A percentile compares a stretch with the other conserved stretches of the same genome.
Conservation (phyloP, 35 echinoderm and acorn worm genomes). For the Amphiura filiformis region DNA sequence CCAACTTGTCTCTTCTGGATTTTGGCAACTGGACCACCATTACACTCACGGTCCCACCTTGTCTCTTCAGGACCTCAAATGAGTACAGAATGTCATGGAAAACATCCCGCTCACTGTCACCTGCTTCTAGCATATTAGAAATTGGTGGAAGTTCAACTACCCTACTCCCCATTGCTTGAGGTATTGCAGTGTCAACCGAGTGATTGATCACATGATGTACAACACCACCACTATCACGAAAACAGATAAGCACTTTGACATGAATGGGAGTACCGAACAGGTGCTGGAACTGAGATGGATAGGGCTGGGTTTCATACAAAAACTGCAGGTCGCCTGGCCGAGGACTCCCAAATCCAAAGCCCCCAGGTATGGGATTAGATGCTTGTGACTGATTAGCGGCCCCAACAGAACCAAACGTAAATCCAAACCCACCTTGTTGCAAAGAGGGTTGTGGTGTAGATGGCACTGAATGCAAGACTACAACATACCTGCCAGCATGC, state of each 20-base stretch:
- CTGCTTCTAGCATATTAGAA: too few relatives aligned
- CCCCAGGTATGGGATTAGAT: too few relatives aligned
- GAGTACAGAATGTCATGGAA: not conserved
- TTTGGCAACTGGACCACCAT: too few relatives aligned
- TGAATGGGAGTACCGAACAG: not conserved
- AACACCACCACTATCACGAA: not conserved
- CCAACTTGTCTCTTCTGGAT: too few relatives aligned
- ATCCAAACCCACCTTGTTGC: too few relatives aligned
- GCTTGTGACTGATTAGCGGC: too few relatives aligned
- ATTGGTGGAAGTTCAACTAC: not conserved
- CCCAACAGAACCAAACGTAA: too few relatives aligned
- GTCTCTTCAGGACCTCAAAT: not conserved
- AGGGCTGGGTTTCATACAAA: too few relatives aligned
- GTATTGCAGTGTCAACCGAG: not conserved
- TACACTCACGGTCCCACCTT: too few relatives aligned
- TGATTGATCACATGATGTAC: not conserved
- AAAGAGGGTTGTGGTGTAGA: not conserved
- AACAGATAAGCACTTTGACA: not conserved
- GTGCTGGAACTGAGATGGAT: too few relatives aligned
- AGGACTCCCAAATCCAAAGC: too few relatives aligned
- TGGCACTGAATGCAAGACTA: not conserved
- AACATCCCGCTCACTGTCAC: not conserved
- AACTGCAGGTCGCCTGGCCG: too few relatives aligned
- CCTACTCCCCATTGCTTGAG: not conserved
- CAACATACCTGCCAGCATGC: not conserved